Conservation (phyloP, 2,113 vertebrate species). For the Irena cyanogastra region DNA sequence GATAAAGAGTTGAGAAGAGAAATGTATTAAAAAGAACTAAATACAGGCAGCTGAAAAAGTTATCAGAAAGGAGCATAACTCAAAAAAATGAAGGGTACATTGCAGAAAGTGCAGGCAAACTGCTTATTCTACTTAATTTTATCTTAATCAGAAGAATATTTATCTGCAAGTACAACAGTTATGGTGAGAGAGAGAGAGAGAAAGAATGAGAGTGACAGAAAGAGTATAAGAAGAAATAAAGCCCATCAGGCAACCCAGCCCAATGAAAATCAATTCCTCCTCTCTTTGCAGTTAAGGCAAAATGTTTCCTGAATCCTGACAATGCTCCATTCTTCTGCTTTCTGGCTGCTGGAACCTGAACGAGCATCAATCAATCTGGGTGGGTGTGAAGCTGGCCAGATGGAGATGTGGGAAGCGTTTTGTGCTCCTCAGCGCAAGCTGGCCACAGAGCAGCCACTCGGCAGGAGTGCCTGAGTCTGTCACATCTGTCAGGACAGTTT, state of each 20-base stretch:
- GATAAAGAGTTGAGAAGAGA: background rate
- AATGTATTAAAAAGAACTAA: background rate
- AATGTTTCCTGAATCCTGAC: constrained; percentile 7
- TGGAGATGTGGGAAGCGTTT: background rate
- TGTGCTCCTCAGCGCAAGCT: background rate
- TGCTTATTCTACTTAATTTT: background rate
- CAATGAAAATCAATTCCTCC: background rate
- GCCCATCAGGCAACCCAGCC: background rate
- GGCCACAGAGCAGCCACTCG: background rate
- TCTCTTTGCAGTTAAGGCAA: background rate
- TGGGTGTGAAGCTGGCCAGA: background rate
- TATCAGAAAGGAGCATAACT: background rate
- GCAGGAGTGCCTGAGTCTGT: background rate
- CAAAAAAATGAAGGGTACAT: background rate
- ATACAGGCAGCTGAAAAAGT: background rate
- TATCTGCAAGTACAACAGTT: background rate
- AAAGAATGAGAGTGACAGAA: background rate
- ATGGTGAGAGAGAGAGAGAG: background rate
- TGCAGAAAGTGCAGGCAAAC: background rate
- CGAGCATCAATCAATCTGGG: background rate
- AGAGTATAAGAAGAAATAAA: background rate
- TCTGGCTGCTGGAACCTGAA: background rate
- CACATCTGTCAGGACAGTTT: constrained; percentile 27
- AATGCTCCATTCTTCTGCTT: background rate
- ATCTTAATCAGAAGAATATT: background rate